Percentiles rank a stretch among this genome's conserved stretches.
Conservation (phyloP, 2,797 vertebrate genomes). For the Tenualosa ilisha region DNA sequence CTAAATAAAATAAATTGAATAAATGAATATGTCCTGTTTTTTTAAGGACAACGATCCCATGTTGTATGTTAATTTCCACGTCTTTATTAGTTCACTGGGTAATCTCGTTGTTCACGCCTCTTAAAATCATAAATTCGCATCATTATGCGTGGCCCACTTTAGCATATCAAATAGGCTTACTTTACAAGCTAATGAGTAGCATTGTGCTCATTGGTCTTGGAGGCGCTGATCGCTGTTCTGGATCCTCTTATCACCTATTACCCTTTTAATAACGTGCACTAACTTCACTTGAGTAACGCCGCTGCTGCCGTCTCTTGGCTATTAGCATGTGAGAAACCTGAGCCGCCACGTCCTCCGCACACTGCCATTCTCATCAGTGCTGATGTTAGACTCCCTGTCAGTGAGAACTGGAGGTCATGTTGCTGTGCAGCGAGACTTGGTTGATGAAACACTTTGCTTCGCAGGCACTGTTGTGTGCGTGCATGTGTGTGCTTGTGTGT, state of each 20-base stretch:
- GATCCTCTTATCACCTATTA: constrained; percentile 17
- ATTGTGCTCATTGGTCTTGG: constrained; percentile 1
- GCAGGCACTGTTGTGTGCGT: constrained; percentile 17
- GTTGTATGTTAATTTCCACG: not conserved
- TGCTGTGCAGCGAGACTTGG: not conserved
- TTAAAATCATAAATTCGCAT: not conserved
- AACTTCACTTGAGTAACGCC: not conserved
- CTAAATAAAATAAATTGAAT: not conserved
- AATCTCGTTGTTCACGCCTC: constrained; percentile 11
- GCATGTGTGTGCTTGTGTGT: not conserved
- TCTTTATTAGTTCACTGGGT: constrained; percentile 3
- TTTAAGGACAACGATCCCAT: not conserved
- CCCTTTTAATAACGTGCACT: not conserved
- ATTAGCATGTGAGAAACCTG: not conserved
- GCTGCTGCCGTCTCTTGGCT: not conserved
- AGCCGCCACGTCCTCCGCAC: not conserved
- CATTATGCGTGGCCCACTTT: constrained; percentile 11
- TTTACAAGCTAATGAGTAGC: constrained; percentile 1
- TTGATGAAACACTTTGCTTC: constrained; percentile 24
- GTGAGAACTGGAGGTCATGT: not conserved
- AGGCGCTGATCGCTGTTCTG: not conserved
- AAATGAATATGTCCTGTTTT: not conserved
- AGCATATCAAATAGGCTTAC: not conserved
- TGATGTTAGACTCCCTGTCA: not conserved
- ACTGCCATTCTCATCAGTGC: not conserved